Conservation (phyloP, 2,888 invertebrate genomes). For the Quadriops clusia region DNA sequence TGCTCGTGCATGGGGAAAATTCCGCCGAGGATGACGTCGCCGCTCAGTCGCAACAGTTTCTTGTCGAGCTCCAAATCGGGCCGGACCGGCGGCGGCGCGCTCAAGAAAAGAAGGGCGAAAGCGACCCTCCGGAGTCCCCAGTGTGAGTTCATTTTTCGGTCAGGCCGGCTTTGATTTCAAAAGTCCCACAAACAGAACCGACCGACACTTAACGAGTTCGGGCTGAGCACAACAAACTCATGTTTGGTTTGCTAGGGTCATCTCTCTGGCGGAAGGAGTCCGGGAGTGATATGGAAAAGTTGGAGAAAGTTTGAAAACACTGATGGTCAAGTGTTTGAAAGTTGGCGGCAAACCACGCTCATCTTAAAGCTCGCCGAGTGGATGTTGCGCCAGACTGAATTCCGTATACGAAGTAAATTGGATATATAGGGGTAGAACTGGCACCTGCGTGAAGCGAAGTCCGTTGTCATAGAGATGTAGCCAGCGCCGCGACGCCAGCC, state of each 20-base stretch:
- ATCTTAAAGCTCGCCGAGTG: slow-evolving; percentile 14
- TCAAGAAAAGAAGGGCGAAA: slow-evolving; percentile 7
- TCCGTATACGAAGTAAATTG: slow-evolving; percentile 19
- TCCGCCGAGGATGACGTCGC: slow-evolving; percentile 56
- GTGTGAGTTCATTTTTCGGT: slow-evolving; percentile 4
- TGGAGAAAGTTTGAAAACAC: too few species aligned
- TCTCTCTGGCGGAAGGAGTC: too few species aligned
- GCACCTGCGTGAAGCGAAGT: slow-evolving; percentile 28
- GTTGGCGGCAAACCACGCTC: slow-evolving; percentile 17
- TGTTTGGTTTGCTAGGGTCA: too few species aligned
- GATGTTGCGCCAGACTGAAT: slow-evolving; percentile 24
- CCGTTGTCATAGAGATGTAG: slow-evolving; percentile 29
- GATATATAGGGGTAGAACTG: slow-evolving; percentile 27
- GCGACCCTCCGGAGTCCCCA: slow-evolving; percentile 5
- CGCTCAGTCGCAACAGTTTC: slow-evolving; percentile 35
- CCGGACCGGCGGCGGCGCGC: slow-evolving; percentile 11
- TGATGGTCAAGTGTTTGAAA: slow-evolving; percentile 13
- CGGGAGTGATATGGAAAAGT: too few species aligned
- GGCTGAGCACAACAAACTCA: too few species aligned
- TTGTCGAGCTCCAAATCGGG: slow-evolving; percentile 21
- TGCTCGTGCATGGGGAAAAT: slow-evolving; percentile 59
- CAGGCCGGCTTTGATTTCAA: slow-evolving; percentile 1
- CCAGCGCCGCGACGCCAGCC: slow-evolving; percentile 26
- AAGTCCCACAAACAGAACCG: background rate
- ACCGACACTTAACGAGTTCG: too few species aligned